Conservation (phyloP, 2,888 invertebrate species). For the Chrysina gloriosa region DNA sequence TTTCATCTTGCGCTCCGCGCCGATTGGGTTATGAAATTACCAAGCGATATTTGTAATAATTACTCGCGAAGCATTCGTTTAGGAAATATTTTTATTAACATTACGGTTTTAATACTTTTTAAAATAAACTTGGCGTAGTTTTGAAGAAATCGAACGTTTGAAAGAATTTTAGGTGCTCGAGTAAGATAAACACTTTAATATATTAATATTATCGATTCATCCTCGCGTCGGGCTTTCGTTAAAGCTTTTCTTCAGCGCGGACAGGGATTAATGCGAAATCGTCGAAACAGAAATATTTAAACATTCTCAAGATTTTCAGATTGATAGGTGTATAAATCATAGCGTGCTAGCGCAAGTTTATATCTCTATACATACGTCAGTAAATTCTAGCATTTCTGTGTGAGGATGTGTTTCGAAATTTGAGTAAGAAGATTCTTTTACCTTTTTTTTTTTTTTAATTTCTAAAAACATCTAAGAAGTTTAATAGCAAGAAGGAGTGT, state of each 20-base stretch:
- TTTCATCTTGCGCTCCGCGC: background rate
- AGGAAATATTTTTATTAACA: background rate
- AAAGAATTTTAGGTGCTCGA: background rate
- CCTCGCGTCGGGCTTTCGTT: background rate
- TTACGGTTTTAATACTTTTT: background rate
- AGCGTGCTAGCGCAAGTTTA: background rate
- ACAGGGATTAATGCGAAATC: slow-evolving; percentile 1
- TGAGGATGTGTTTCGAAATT: no score
- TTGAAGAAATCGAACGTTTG: background rate
- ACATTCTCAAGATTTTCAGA: slow-evolving; percentile 11
- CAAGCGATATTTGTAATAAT: background rate
- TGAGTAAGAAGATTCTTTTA: no score
- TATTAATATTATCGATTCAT: slow-evolving; percentile 1
- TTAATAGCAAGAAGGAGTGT: no score
- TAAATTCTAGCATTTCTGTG: no score
- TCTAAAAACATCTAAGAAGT: no score
- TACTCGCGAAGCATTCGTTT: background rate
- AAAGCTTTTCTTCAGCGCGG: background rate
- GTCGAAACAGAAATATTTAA: slow-evolving; percentile 19
- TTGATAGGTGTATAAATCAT: slow-evolving; percentile 27
- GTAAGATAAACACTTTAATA: background rate
- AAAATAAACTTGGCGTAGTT: background rate
- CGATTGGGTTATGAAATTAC: background rate
- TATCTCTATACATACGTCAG: background rate
- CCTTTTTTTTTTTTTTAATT: no score